Percentiles rank a stretch among this genome's conserved stretches.
Evolutionary conservation across 2,888 invertebrate species (phyloP).

Genomic region (Chorisops tibialis): DNA sequence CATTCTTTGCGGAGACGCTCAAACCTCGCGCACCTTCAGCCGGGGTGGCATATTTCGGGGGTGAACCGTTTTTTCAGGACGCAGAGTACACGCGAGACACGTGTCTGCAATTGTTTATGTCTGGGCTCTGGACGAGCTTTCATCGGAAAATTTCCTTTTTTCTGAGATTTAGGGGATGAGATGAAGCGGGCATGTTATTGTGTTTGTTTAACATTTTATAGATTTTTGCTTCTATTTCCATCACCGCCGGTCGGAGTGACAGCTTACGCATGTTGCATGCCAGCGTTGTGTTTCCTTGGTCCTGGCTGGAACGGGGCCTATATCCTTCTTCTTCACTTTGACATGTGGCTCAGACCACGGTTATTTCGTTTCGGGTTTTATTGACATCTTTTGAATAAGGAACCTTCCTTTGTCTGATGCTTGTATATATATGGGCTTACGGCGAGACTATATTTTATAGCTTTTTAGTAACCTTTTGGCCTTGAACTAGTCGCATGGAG

Average conservation of each 20-base stretch:
- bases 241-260: not conserved
- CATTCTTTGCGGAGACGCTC: too few relatives aligned
- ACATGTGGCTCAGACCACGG: not conserved
- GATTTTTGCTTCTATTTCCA: conserved; percentile 14
- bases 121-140: not conserved
- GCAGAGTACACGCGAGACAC: conserved; percentile 10
- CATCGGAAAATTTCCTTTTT: conserved; percentile 7
- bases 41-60: conserved; percentile 14
- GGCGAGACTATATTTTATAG: conserved; percentile 6
- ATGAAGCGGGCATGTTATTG: not conserved
- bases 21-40: too few relatives aligned
- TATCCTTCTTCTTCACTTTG: not conserved
- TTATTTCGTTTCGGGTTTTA: conserved; percentile 7
- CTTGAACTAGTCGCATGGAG: conserved; percentile 5
- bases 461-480: conserved; percentile 18
- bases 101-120: conserved; percentile 27
- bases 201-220: conserved; percentile 19
- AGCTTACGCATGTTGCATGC: too few relatives aligned
- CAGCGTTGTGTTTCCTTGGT: not conserved
- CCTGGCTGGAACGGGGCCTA: not conserved
- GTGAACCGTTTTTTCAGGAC: not conserved
- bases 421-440: not conserved
- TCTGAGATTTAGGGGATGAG: not conserved
- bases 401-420: conserved; percentile 24
- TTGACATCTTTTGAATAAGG: conserved; percentile 12